phyloP scores from a whole-genome alignment of 2,888 invertebrate species.

The Harpagoxenus sublaevis region DNA sequence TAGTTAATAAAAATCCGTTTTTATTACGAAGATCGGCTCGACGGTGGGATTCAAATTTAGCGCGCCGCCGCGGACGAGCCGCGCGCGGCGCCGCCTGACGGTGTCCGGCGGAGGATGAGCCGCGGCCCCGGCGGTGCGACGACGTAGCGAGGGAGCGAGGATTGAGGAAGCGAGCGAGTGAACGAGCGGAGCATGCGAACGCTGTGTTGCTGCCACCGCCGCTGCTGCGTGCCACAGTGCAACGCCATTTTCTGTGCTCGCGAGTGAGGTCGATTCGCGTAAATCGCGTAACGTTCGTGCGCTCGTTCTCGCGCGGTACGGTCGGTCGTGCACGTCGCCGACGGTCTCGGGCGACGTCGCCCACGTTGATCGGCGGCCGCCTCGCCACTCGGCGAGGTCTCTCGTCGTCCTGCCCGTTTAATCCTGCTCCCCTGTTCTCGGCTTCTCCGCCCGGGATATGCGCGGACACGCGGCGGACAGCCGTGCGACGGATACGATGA shows the following conservation, averaged over 20 bases:
- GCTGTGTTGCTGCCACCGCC: constrained; percentile 51
- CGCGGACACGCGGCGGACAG: constrained; percentile 75
- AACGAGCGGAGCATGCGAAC: constrained; percentile 27
- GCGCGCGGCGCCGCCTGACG: constrained; percentile 8
- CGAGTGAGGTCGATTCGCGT: constrained; percentile 68
- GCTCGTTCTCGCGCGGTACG: constrained; percentile 40
- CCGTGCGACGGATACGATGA: constrained; percentile 74
- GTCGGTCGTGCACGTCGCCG: constrained; percentile 14
- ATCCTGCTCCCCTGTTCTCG: neutral
- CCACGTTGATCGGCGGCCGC: constrained; percentile 18
- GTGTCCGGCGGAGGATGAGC: constrained; percentile 19
- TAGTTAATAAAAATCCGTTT: neutral
- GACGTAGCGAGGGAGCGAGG: constrained; percentile 34
- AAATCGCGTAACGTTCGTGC: too few species aligned
- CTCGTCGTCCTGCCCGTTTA: neutral
- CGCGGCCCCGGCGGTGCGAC: constrained; percentile 39
- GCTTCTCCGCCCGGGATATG: constrained; percentile 74
- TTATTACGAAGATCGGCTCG: neutral
- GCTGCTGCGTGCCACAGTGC: constrained; percentile 52
- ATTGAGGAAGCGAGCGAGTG: neutral
- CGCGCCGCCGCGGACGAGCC: neutral
- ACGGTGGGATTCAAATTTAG: neutral
- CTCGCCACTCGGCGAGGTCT: neutral
- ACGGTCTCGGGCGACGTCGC: constrained; percentile 27
- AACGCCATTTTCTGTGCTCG: constrained; percentile 79